A percentile compares a stretch with the other conserved stretches of the same genome.
Conservation (phyloP, 2,113 vertebrate species). For the Tringa solitaria region DNA sequence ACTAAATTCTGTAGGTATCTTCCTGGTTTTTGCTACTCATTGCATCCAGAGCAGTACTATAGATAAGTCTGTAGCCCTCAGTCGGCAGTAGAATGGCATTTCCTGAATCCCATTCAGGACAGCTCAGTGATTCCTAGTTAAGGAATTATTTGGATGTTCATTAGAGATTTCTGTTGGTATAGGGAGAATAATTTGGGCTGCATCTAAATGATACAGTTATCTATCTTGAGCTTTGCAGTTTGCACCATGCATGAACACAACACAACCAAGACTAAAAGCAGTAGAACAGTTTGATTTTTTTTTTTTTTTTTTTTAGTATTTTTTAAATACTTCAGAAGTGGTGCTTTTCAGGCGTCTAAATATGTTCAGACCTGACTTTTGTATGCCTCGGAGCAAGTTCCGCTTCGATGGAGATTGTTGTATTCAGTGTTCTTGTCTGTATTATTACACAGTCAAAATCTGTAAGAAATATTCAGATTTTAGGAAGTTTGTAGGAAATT, state of each 20-base stretch:
- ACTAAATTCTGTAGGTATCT: background rate
- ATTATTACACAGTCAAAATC: background rate
- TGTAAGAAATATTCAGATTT: background rate
- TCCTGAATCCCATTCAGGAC: background rate
- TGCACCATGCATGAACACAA: background rate
- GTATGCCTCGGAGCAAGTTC: background rate
- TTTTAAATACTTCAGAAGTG: background rate
- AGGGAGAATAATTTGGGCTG: background rate
- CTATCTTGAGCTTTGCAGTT: background rate
- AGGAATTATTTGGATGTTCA: background rate
- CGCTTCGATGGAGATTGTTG: background rate
- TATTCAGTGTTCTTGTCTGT: background rate
- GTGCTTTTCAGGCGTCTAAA: background rate
- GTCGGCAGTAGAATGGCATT: background rate
- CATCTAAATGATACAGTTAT: background rate
- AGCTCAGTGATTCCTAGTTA: background rate
- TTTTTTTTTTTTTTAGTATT: background rate
- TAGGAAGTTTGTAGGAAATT: background rate
- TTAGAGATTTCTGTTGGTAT: background rate
- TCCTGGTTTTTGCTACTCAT: background rate
- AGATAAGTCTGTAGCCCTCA: background rate
- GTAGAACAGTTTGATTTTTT: background rate
- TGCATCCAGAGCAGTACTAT: accelerated
- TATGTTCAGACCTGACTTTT: background rate
- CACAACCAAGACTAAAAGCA: background rate